Evolutionary conservation across 1,140 invertebrate species (phyloP), one percentile per base, ranked within the genome.

Genomic region (Hyles vespertilio): DNA sequence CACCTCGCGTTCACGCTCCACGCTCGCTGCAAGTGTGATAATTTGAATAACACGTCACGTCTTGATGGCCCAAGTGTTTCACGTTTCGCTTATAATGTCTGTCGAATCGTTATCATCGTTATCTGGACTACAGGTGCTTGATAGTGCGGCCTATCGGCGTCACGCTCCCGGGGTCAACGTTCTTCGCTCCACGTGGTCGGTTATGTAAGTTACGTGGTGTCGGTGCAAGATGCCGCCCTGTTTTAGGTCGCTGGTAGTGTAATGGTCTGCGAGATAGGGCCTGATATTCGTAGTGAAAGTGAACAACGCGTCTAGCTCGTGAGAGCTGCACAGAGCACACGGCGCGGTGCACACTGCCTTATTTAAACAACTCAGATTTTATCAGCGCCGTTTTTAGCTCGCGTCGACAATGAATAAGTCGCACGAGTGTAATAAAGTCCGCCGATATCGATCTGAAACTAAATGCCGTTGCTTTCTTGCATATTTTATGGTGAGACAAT

Each of bases 71-170:
- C 56, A 56, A 61, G 50, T 62, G 58, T 65, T 67, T 60, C 45
- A 63, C 43, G 33, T 57, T 36, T 43, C 22, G 12, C 43, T 62
- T 63, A 51, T 63, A 55, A 69, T 69, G 63, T 71, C 53, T 70
- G 58, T 68, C 59, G 66, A 67, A 67, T 67, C 57, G 58, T 79
- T 79, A 79, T 80, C 77, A 60, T 48, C 71, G 59, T 75, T 81
- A 81, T 81, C 81, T 72, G 54, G 52, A 54, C 43, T 65, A 55
- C 69, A 76, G 69, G 69, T 75, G 70, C 58, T 53, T 73, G 72
- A 81, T 85, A 78, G 70, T 67, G 43, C 63, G 58, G 61, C 63
- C 63, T 86, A 84, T 80, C 77, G 80, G 63, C 64, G 79, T 74
- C 75, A 75, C 66, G 63, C 72, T 73, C 62, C 47, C 56, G 72